Evolutionary conservation across 2,113 vertebrate genomes (phyloP).

Genomic region (Sinocyclocheilus anophthalmus): DNA sequence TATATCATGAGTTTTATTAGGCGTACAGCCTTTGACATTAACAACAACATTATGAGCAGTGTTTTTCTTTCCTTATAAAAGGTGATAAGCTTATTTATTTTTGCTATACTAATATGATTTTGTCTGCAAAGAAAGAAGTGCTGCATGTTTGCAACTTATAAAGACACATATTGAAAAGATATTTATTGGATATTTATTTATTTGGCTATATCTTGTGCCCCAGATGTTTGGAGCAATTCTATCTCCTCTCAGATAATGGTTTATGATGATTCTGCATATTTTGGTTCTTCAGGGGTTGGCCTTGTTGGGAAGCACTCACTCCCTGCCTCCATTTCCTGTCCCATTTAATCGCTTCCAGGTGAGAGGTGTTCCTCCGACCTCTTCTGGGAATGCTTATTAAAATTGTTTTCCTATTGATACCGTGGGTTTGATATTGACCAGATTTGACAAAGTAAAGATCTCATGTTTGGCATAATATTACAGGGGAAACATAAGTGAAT

Average conservation of each 20-base stretch:
- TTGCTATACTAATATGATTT: not conserved
- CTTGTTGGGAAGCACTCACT: slow-evolving; percentile 72
- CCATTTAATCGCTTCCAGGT: slow-evolving; percentile 75
- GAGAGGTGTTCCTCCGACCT: slow-evolving; percentile 68
- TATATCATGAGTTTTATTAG: not conserved
- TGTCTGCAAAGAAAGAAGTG: not conserved
- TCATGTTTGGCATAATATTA: slow-evolving; percentile 79
- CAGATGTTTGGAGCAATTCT: slow-evolving; percentile 66
- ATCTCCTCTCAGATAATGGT: slow-evolving; percentile 60
- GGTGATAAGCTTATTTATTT: not conserved
- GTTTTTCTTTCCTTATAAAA: too few species aligned
- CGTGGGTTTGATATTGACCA: slow-evolving; percentile 76
- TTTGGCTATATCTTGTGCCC: slow-evolving; percentile 51
- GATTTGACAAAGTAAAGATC: slow-evolving; percentile 78
- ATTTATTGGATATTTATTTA: slow-evolving; percentile 47
- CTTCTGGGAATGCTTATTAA: slow-evolving; percentile 74
- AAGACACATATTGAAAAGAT: not conserved
- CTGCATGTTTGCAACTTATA: not conserved
- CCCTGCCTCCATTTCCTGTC: slow-evolving; percentile 73
- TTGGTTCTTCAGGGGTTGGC: slow-evolving; percentile 59
- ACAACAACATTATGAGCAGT: too few species aligned
- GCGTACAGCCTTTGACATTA: not conserved
- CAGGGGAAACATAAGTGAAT: slow-evolving; percentile 74
- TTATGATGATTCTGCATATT: slow-evolving; percentile 76
- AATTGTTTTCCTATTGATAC: slow-evolving; percentile 76